phyloP scores from a whole-genome alignment of 2,888 invertebrate genomes.

The Euzophera pinguis region DNA sequence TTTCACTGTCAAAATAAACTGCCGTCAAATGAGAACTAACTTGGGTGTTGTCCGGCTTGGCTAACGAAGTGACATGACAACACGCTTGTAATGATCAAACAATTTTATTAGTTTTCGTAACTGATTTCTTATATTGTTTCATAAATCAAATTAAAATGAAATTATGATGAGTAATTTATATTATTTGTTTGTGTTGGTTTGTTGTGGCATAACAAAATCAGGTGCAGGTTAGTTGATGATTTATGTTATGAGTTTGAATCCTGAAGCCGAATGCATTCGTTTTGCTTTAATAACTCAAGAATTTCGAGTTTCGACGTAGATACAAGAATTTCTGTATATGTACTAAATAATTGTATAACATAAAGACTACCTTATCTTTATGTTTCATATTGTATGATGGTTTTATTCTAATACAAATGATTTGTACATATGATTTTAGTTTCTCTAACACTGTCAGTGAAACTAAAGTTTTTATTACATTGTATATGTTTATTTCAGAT shows the following conservation, averaged over 20 bases:
- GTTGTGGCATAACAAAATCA: constrained; percentile 52
- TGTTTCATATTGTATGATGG: too few relatives aligned
- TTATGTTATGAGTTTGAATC: neutral
- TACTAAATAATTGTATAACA: too few relatives aligned
- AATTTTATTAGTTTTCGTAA: constrained; percentile 53
- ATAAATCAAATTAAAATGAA: constrained; percentile 51
- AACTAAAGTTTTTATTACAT: too few relatives aligned
- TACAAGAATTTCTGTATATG: too few relatives aligned
- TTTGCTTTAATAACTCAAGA: constrained; percentile 24
- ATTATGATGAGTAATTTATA: constrained; percentile 72
- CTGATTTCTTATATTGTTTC: constrained; percentile 32
- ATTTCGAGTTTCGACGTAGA: neutral
- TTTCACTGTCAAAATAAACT: neutral
- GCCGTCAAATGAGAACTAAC: constrained; percentile 30
- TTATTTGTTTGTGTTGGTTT: constrained; percentile 69
- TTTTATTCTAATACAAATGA: too few relatives aligned
- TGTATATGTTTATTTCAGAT: constrained; percentile 43
- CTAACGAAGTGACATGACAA: constrained; percentile 44
- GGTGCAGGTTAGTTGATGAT: constrained; percentile 59
- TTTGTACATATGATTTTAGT: too few relatives aligned
- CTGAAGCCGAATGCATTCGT: constrained; percentile 36
- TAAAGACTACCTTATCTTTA: too few relatives aligned
- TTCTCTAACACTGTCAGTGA: too few relatives aligned
- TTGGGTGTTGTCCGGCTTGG: constrained; percentile 70
- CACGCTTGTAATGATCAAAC: constrained; percentile 74